Base-by-base conservation (phyloP, 92 coral and sea anemone species). In the Siderastrea siderea region DNA sequence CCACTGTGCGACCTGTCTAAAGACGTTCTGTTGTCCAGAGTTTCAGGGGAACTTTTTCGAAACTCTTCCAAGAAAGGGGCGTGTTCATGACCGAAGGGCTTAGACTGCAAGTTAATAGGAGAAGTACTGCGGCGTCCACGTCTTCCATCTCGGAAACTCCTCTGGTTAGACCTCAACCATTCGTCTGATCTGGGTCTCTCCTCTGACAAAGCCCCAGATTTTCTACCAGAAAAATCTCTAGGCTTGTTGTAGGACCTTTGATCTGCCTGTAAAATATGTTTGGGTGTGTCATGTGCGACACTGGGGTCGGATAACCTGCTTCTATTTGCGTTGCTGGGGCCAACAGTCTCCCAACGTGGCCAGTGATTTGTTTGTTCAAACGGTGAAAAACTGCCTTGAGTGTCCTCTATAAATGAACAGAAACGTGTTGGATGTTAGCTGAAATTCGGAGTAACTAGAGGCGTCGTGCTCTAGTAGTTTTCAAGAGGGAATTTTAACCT, bases 131-230 rank as follows among this genome's bases (percentile, higher is more conserved):
- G 69, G 58, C 66, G 26, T 47, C 69, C 69, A 70, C 50, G 49
- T n/a, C 47, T 51, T 12, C 53, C 51, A 11, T 66, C 51, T 26
- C 15, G 3, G n/a, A 17, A n/a, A 79, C 26, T 50, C 11, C 48
- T 45, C 7, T 55, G 58, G 17, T 9, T 46, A 16, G 10, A 13
- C 11, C 46, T 71, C 13, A 82, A 1, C 86, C 86, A 82, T 51
- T 82, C 78, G 55, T 71, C 86, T 82, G 77, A 69, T 4, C 69
- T 55, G 38, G 78, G 70, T 47, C 86, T 70, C 7, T 71, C 86
- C 4, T 68, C 86, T 44, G 62, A 0, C 12, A 58, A 70, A 13
- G 50, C 5, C 12, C 59, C 49, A 52, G 49, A 11, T 12, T 38
- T 80, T 68, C 84, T 52, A 16, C 51, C 46, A 13, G 75, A 50